Percentiles rank a stretch among this genome's conserved stretches.
Conservation (phyloP, 2,113 vertebrate genomes). For the Hypomesus transpacificus region DNA sequence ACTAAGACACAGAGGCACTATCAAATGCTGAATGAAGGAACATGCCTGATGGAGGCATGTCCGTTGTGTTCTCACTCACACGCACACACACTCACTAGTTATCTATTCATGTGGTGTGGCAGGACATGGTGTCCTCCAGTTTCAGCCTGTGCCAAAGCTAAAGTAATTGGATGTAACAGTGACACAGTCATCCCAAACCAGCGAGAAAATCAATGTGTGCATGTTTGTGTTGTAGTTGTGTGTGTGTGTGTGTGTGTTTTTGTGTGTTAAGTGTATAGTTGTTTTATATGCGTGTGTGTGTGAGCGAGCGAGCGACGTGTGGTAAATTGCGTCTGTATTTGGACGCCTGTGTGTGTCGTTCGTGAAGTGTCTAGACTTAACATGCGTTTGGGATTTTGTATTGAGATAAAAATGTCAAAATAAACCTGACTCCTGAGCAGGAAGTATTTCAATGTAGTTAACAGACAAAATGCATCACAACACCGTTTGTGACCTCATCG, state of each 20-base stretch:
- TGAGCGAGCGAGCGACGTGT: neutral
- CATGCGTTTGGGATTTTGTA: too few species aligned
- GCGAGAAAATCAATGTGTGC: neutral
- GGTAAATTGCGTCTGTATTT: too few species aligned
- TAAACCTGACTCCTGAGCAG: too few species aligned
- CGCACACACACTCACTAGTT: slow-evolving; percentile 40
- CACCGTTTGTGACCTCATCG: neutral
- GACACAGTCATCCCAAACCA: slow-evolving; percentile 46
- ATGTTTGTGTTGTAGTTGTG: neutral
- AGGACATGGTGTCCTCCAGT: slow-evolving; percentile 51
- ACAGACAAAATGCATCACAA: too few species aligned
- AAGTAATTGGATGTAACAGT: slow-evolving; percentile 59
- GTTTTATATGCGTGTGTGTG: neutral
- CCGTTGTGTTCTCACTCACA: slow-evolving; percentile 6
- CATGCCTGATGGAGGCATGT: too few species aligned
- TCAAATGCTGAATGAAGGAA: too few species aligned
- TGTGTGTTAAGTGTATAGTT: too few species aligned
- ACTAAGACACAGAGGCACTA: too few species aligned
- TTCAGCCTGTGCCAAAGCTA: slow-evolving; percentile 43
- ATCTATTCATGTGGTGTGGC: slow-evolving; percentile 66
- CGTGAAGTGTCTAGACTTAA: too few species aligned
- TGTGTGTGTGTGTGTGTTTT: neutral
- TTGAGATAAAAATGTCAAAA: too few species aligned
- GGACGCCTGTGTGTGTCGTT: too few species aligned
- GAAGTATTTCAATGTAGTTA: too few species aligned